These are phyloP conservation scores for Agriotes lineatus DNA, from an alignment of 2,888 invertebrate genomes.

Conservation along the genomic window DNA sequence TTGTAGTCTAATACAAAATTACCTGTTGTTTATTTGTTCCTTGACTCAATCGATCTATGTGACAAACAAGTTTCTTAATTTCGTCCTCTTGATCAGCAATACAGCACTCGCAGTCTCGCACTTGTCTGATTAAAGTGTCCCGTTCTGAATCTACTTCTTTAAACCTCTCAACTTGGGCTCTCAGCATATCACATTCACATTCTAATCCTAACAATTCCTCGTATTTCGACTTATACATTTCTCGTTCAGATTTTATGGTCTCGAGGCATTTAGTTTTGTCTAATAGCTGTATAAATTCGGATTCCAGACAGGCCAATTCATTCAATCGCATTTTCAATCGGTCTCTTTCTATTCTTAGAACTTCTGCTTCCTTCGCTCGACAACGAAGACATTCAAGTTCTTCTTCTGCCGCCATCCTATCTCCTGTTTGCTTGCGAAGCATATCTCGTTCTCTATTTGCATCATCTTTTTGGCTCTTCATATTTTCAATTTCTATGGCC, in stretches of 20 bases:
- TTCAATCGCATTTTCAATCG: conserved; percentile 53
- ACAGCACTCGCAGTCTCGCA: conserved; percentile 70
- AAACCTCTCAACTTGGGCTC: conserved; percentile 57
- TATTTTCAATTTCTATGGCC: not conserved
- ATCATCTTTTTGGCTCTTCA: not conserved
- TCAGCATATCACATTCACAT: conserved; percentile 56
- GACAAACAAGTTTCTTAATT: conserved; percentile 69
- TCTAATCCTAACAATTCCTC: conserved; percentile 57
- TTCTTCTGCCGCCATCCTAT: conserved; percentile 45
- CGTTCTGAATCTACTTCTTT: conserved; percentile 66
- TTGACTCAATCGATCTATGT: conserved; percentile 68
- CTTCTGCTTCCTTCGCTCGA: conserved; percentile 58
- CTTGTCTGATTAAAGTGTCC: conserved; percentile 67
- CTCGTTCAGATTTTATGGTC: conserved; percentile 59
- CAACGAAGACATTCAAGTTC: conserved; percentile 55
- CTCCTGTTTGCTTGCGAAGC: conserved; percentile 48
- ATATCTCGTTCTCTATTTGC: conserved; percentile 46
- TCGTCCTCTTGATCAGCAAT: conserved; percentile 72
- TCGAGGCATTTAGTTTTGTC: conserved; percentile 57
- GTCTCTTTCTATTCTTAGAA: conserved; percentile 60
- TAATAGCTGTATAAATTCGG: conserved; percentile 57
- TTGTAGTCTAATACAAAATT: too few relatives aligned
- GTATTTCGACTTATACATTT: conserved; percentile 61
- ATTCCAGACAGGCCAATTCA: conserved; percentile 57
- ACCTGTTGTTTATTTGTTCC: conserved; percentile 62